A percentile compares a stretch with the other conserved stretches of the same genome.
Evolutionary conservation across 2,888 invertebrate genomes (phyloP).

Genomic region (Tortrix viridana): DNA sequence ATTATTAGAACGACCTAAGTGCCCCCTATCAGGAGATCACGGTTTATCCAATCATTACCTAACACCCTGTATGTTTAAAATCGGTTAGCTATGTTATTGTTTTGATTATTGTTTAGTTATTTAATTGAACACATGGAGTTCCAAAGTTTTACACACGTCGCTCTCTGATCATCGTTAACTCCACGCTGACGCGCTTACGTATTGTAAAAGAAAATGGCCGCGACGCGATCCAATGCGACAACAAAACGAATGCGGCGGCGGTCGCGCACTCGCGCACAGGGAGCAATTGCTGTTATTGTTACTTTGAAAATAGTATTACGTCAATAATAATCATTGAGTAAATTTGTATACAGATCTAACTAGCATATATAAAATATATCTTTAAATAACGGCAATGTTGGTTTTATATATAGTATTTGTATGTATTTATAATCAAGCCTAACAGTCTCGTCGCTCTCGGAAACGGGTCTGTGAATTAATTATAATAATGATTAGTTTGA

Average conservation of each 20-base stretch:
- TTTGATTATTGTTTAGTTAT: no score
- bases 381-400: slow-evolving; percentile 7
- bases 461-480: slow-evolving; percentile 20
- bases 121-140: neutral
- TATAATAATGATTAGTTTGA: slow-evolving; percentile 3
- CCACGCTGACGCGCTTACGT: slow-evolving; percentile 51
- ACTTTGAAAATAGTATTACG: slow-evolving; percentile 8
- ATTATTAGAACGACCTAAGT: no score
- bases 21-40: no score
- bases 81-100: no score
- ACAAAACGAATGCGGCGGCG: slow-evolving; percentile 25
- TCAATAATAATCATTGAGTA: neutral
- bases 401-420: neutral
- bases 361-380: slow-evolving; percentile 3
- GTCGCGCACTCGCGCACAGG: neutral
- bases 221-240: slow-evolving; percentile 50
- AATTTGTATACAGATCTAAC: neutral
- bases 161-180: slow-evolving; percentile 38
- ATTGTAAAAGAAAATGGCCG: slow-evolving; percentile 63
- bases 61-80: no score
- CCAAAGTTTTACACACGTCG: slow-evolving; percentile 17
- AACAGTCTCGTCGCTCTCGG: slow-evolving; percentile 9
- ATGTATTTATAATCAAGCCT: slow-evolving; percentile 9
- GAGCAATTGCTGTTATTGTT: slow-evolving; percentile 20
- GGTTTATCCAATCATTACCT: no score